phyloP scores from a whole-genome alignment of 2,797 vertebrate genomes.

The Cynopterus sphinx region DNA sequence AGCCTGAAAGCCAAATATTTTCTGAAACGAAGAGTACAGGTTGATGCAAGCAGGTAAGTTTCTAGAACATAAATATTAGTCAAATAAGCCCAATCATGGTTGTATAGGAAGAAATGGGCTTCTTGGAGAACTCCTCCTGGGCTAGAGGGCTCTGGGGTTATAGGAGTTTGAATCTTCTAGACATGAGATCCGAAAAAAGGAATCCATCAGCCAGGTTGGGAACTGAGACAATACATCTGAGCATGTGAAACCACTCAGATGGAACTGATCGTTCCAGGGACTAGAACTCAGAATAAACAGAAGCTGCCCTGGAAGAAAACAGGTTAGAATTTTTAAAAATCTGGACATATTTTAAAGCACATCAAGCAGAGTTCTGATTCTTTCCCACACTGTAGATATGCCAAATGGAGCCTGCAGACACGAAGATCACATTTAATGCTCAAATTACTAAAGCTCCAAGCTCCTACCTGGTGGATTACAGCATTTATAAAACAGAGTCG shows the following conservation, averaged over 20 bases:
- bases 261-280: background rate
- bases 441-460: constrained; percentile 33
- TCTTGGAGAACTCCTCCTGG: background rate
- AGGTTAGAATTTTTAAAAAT: background rate
- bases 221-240: background rate
- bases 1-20: background rate
- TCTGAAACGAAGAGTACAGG: background rate
- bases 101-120: background rate
- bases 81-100: background rate
- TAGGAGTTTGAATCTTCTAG: background rate
- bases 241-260: background rate
- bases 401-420: background rate
- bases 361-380: background rate
- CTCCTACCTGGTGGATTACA: constrained; percentile 55
- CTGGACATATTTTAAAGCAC: constrained; percentile 32
- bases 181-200: background rate
- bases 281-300: constrained; percentile 30
- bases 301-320: background rate
- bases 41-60: background rate
- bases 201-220: background rate
- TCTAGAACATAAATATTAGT: background rate
- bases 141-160: background rate
- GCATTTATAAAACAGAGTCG: constrained; percentile 46
- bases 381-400: background rate
- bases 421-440: constrained; percentile 58